A percentile compares a stretch with the other conserved stretches of the same genome.
phyloP scores from a whole-genome alignment of 1,140 invertebrate species.

The Trichonephila inaurata region DNA sequence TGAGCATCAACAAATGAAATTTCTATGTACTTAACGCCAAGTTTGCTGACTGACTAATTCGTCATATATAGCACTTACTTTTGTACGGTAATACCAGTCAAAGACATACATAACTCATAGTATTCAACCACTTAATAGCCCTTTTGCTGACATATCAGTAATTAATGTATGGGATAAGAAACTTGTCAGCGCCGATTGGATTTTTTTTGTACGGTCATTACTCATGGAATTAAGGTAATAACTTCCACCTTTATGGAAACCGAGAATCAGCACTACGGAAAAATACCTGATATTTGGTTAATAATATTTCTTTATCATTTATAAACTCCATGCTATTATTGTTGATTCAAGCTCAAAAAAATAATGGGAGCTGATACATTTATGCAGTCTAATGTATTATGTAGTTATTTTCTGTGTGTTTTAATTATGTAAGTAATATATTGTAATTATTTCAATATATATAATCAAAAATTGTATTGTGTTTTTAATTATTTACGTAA shows the following conservation, averaged over 20 bases:
- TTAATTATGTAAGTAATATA: too few species aligned
- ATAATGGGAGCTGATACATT: too few species aligned
- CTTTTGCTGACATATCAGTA: constrained; percentile 27
- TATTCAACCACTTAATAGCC: background rate
- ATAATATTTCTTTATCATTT: constrained; percentile 14
- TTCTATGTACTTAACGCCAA: background rate
- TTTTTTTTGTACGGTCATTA: constrained; percentile 14
- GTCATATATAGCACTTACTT: background rate
- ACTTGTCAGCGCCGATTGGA: background rate
- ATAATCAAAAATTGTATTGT: too few species aligned
- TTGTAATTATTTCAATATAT: too few species aligned
- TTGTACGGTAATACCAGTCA: background rate
- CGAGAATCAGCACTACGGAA: background rate
- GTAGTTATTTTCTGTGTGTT: too few species aligned
- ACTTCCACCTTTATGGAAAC: constrained; percentile 1
- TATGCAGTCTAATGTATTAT: too few species aligned
- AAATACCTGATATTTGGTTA: background rate
- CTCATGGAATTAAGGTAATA: constrained; percentile 43
- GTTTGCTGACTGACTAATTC: background rate
- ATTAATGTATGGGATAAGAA: constrained; percentile 42
- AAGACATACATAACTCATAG: background rate
- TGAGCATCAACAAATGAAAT: background rate
- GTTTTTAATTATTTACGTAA: too few species aligned
- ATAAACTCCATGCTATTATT: too few species aligned
- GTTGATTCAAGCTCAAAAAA: too few species aligned